Conservation (phyloP, 2,888 invertebrate genomes). For the Patella depressa region DNA sequence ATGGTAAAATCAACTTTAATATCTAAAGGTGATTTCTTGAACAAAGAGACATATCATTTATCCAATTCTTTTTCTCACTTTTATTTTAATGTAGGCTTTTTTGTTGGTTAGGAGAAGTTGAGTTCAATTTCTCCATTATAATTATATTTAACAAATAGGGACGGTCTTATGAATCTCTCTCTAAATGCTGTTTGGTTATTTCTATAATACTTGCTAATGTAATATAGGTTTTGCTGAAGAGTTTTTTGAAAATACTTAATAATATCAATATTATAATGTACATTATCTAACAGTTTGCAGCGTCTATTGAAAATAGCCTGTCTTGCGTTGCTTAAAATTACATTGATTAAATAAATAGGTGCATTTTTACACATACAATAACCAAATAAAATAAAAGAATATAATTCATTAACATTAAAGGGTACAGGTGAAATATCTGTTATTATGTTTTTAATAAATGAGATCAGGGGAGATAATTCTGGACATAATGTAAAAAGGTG, state of each 20-base stretch:
- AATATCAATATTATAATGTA: background rate
- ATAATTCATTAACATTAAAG: background rate
- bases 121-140: too few relatives aligned
- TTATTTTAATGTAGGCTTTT: too few relatives aligned
- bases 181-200: too few relatives aligned
- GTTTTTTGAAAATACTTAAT: background rate
- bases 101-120: too few relatives aligned
- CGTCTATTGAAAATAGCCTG: background rate
- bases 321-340: background rate
- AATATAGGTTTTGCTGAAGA: too few relatives aligned
- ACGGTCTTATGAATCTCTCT: too few relatives aligned
- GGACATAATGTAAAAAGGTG: background rate
- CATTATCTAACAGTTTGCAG: background rate
- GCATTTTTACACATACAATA: background rate
- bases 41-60: too few relatives aligned
- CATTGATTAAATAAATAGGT: background rate
- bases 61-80: too few relatives aligned
- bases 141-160: too few relatives aligned
- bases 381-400: background rate
- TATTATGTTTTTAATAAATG: background rate
- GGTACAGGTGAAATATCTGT: background rate
- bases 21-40: too few relatives aligned
- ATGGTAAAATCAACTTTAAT: too few relatives aligned
- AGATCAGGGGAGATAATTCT: background rate
- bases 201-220: too few relatives aligned